Evolutionary conservation across 2,113 vertebrate genomes (phyloP).

Genomic region (Daphoenositta chrysoptera): DNA sequence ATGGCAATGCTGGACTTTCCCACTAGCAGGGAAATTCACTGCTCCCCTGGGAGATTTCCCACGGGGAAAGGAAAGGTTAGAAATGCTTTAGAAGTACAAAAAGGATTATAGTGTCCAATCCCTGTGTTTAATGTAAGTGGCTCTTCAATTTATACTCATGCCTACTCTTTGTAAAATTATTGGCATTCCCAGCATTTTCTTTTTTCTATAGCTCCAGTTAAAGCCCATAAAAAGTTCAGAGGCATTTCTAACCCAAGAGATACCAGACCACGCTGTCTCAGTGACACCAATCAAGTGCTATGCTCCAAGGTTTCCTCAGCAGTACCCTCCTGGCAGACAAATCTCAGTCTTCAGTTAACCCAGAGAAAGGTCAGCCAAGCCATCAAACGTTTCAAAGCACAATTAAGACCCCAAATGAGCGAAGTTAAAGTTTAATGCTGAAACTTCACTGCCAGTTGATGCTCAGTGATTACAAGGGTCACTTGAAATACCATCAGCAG

Average conservation of each 20-base stretch:
- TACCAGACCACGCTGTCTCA: neutral
- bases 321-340: neutral
- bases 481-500: neutral
- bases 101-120: neutral
- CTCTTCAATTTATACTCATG: neutral
- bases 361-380: slow-evolving; percentile 35
- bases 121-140: neutral
- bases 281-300: neutral
- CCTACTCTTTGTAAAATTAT: neutral
- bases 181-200: neutral
- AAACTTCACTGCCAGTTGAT: neutral
- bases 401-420: slow-evolving; percentile 38
- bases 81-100: neutral
- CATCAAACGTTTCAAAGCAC: slow-evolving; percentile 31
- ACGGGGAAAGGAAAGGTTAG: neutral
- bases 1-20: neutral
- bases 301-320: neutral
- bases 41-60: neutral
- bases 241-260: neutral
- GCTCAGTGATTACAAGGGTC: slow-evolving; percentile 13
- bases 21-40: neutral
- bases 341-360: slow-evolving; percentile 10
- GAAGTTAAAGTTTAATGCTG: slow-evolving; percentile 11
- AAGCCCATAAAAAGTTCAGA: neutral
- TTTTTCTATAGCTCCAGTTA: neutral